Base-by-base conservation (phyloP, 2,797 vertebrate genomes). In the Urocyon cinereoargenteus region DNA sequence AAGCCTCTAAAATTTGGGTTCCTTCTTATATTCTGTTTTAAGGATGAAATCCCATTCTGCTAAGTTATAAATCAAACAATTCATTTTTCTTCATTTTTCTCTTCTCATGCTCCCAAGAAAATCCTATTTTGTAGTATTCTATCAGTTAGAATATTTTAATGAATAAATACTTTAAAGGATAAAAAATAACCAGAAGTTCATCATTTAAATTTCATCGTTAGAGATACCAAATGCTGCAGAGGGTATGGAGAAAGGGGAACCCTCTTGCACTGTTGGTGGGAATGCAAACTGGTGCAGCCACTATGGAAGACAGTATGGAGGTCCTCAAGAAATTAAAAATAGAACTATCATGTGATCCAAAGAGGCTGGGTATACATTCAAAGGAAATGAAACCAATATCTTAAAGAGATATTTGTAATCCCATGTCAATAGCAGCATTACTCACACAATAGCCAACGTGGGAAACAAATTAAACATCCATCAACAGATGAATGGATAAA, bases 11-110 rank as follows among this genome's bases (percentile, higher is more conserved):
- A 96, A 77, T 94, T 90, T 64, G 49, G 49, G 75, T 83, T 96
- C 92, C 79, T 79, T 93, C 82, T 95, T 94, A 89, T 91, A 93
- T 95, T 86, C 78, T 97, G 26, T 77, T 91, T 19, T 82, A 75
- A 15, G 79, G 51, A 93, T 40, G 83, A 91, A 93, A 86, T 92
- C 90, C 28, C 8, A 64, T 85, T 90, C 51, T 66, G 62, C 12
- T 81, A 91, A 91, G 21, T 55, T 87, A 86, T 84, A 95, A 95
- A 86, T 2, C 34, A 95, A 24, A 79, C n/a, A 75, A 85, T 92
- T 94, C 4, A 6, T 92, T 89, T 83, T 72, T 14, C 22, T 94
- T 96, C 68, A 36, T 88, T 93, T 91, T 95, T 93, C 78, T 92
- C 28, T 95, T 81, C 13, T 70, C 53, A 53, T 55, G 12, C 3